A percentile compares a stretch with the other conserved stretches of the same genome.
phyloP scores from a whole-genome alignment of 64 coral and sea anemone genomes.

The Trachythela sp. region DNA sequence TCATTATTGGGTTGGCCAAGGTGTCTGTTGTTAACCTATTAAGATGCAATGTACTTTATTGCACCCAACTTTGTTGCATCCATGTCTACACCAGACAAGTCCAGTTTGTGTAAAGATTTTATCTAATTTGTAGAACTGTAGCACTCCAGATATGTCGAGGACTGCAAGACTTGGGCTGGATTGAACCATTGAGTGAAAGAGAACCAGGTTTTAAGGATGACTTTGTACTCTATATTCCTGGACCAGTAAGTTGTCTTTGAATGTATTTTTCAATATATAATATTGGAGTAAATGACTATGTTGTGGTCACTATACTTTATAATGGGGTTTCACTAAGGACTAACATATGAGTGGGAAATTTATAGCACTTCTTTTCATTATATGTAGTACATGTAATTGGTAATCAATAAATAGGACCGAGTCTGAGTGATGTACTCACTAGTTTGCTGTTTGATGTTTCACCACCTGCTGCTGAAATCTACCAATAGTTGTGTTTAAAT shows the following conservation, averaged over 20 bases:
- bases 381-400: too few relatives aligned
- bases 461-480: too few relatives aligned
- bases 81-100: too few relatives aligned
- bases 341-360: neutral
- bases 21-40: too few relatives aligned
- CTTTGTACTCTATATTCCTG: constrained; percentile 84
- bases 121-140: constrained; percentile 42
- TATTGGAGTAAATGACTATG: too few relatives aligned
- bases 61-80: too few relatives aligned
- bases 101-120: neutral
- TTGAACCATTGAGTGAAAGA: constrained; percentile 72
- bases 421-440: too few relatives aligned
- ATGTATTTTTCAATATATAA: neutral
- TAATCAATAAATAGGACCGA: too few relatives aligned
- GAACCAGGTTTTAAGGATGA: constrained; percentile 67
- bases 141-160: constrained; percentile 73
- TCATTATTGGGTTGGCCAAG: too few relatives aligned
- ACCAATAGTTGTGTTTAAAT: neutral
- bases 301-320: too few relatives aligned
- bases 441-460: too few relatives aligned
- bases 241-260: constrained; percentile 43
- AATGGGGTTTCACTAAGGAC: neutral
- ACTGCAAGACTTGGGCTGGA: constrained; percentile 75
- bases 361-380: too few relatives aligned
- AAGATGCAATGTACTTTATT: neutral